Evolutionary conservation across 2,888 invertebrate genomes (phyloP).

Genomic region (Galeruca laticollis): DNA sequence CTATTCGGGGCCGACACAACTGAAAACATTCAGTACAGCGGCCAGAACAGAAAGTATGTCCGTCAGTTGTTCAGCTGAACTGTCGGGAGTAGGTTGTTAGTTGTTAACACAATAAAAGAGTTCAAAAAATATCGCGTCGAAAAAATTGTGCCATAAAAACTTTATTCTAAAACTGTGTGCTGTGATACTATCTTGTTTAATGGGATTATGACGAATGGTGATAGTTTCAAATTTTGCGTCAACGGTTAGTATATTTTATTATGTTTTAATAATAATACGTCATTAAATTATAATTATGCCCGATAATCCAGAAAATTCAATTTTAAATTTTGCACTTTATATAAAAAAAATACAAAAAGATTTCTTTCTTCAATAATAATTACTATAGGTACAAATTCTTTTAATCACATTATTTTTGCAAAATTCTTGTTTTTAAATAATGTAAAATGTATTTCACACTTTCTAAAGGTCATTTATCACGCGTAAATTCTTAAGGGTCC

Average conservation of each 20-base stretch:
- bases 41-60: conserved; percentile 27
- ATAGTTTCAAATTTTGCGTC: conserved; percentile 35
- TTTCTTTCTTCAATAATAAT: too few relatives aligned
- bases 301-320: too few relatives aligned
- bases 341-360: too few relatives aligned
- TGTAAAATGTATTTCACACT: too few relatives aligned
- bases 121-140: conserved; percentile 15
- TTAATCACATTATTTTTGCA: too few relatives aligned
- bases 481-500: too few relatives aligned
- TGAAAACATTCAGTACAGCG: conserved; percentile 59
- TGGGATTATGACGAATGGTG: conserved; percentile 50
- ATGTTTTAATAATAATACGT: neutral
- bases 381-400: too few relatives aligned
- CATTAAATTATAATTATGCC: too few relatives aligned
- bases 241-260: conserved; percentile 38
- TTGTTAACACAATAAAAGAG: neutral
- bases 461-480: too few relatives aligned
- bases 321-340: too few relatives aligned
- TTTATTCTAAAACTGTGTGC: conserved; percentile 13
- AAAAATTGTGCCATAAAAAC: conserved; percentile 14
- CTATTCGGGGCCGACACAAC: conserved; percentile 51
- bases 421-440: too few relatives aligned
- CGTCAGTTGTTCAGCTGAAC: conserved; percentile 17
- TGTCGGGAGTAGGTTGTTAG: neutral
- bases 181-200: conserved; percentile 39